Base-by-base conservation (phyloP, 2,113 vertebrate genomes). In the Leptodactylus fuscus region DNA sequence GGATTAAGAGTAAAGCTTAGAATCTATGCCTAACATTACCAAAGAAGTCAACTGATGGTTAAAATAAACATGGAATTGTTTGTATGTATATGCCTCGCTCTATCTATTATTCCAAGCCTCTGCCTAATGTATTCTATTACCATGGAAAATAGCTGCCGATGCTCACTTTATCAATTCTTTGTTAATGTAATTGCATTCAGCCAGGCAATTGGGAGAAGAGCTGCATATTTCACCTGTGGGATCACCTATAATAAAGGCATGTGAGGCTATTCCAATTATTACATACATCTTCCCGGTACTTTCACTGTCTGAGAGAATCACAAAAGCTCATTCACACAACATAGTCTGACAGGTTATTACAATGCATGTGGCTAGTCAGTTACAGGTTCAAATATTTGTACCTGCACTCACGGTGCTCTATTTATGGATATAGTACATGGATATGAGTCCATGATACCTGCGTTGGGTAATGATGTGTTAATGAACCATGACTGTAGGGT, bases 141-240 rank as follows among this genome's bases (percentile, higher is more conserved):
- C 22, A 76, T 75, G 70, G 82, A 83, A 75, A 83, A 83, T 75
- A 75, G 71, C 82, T n/a, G 82, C 13, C 18, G 46, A 13, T 27
- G 24, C 58, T 62, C 82, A 83, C 53, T 83, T 75, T 83, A 70
- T 83, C 82, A 83, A 29, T 75, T 75, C 70, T 75, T 75, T 83
- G 82, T 75, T 83, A 83, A 83, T 83, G 49, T 75, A 83, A 83
- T 83, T 83, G 82, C 82, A 74, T 83, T 75, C 71, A 46, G 82
- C 36, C 53, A 62, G 82, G 48, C 82, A 83, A 83, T 74, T 58
- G 53, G 53, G 18, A 62, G 71, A 74, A n/a, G 38, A 74, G 49
- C 20, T 34, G 7, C 51, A 62, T 76, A 83, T 83, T 83, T 62
- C 71, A 82, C 69, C 65, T 73, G 48, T 70, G 49, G 65, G 67